Base-by-base conservation (phyloP, 2,888 invertebrate genomes). In the Choreutis nemorana region DNA sequence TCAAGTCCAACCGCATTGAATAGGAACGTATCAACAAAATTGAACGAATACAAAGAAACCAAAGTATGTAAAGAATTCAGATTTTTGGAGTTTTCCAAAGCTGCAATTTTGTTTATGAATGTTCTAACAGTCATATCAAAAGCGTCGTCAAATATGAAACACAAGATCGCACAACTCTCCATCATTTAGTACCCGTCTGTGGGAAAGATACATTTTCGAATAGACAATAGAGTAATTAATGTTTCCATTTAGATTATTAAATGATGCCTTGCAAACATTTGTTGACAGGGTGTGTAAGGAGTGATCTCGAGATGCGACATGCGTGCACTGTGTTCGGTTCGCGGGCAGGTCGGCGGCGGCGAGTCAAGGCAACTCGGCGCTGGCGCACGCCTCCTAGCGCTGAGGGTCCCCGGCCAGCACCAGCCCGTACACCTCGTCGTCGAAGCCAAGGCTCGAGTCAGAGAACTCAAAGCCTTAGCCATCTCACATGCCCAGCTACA, bases 381-480 rank as follows among this genome's bases (percentile, higher is more conserved):
- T 60, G 81, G 83, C 72, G 83, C 84, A 56, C 83, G 85, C 57
- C 82, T 85, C 51, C 75, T 84, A 57, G 82, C 85, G 60, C 81
- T 85, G 55, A 84, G 84, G 57, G 78, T 83, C 79, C 84, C 85
- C 66, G 78, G 70, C 47, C 71, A 68, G 50, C 55, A 67, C 36
- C 70, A 75, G 55, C 79, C 72, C 43, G 63, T 73, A 39, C 75
- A 72, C 62, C 70, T 78, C 57, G 79, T 81, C 46, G 79, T 86
- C 45, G 86, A 92, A 86, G 88, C 88, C 61, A 93, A 92, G 79
- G 87, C 90, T 46, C 86, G 87, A 68, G 90, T 91, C 60, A 87
- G 87, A 61, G 91, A 93, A 67, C 84, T 93, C 44, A 90, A 90
- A 62, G 83, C 86, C 48, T 86, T 91, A 67, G 89, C 90, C 80